Evolutionary conservation across 2,797 vertebrate genomes (phyloP), one percentile per base, ranked within the genome.

Genomic region (Moxostoma hubbsi): DNA sequence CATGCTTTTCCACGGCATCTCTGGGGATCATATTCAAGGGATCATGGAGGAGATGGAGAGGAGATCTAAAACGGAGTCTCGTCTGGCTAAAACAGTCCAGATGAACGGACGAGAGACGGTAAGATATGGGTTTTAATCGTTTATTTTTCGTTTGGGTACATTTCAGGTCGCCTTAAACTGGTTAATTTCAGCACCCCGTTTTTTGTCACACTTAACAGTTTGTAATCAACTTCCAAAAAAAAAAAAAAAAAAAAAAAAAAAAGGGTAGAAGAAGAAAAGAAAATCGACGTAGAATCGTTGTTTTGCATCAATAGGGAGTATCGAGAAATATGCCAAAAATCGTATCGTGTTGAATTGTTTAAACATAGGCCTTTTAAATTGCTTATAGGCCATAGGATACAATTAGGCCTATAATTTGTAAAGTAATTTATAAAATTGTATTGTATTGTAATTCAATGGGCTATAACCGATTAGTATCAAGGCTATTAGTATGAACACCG

Each of bases 41-140:
- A 98, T 99, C 95, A 98, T 99, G 98, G 97, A 99, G 93, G 98
- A 99, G 93, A 99, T 99, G 98, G 97, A 99, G 93, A 95, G 98
- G 85, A 90, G 98, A 90, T 97, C 97, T 89, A 99, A 98, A 91
- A 89, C 93, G 75, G 98, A 98, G 90, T 96, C 96, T 86, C 97
- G 97, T 78, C 92, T 99, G 90, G 93, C 95, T 86, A 99, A 98
- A 91, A 95, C 94, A 84, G 95, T 97, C 84, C 97, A 97, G 90
- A 94, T 99, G 89, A 98, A 98, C 94, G 97, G 97, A 75, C 95
- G 98, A 89, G 98, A 99, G 84, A 93, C 97, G 96, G 98, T 99
- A 95, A 96, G 91, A 75, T 7, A 81, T 61, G 16, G 10, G 0
- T 0, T 73, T 57, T 24, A 16, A 15, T n/a, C 12, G 51, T 50